These are phyloP conservation scores for Verasper variegatus DNA, from an alignment of 2,113 vertebrate species.

Conservation along the genomic window DNA sequence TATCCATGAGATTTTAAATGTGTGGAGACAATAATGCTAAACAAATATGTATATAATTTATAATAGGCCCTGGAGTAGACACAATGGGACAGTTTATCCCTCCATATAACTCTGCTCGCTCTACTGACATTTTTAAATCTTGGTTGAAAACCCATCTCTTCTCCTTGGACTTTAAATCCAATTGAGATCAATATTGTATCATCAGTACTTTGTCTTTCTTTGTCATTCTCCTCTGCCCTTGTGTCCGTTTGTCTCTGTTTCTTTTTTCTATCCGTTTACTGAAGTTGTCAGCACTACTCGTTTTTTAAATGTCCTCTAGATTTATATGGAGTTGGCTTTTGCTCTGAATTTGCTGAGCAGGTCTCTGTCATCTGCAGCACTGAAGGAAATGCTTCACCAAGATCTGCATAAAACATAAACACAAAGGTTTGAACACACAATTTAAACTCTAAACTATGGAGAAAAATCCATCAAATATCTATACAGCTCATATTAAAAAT, in stretches of 20 bases:
- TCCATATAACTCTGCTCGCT: constrained; percentile 21
- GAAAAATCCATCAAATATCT: too few relatives aligned
- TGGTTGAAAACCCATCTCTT: constrained; percentile 36
- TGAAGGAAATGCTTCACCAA: background rate
- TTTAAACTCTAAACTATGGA: background rate
- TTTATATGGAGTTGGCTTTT: constrained; percentile 18
- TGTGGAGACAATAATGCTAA: too few relatives aligned
- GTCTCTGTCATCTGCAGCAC: background rate
- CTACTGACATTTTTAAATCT: constrained; percentile 50
- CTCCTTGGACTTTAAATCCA: constrained; percentile 58
- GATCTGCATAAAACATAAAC: background rate
- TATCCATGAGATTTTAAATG: too few relatives aligned
- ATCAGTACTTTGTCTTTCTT: constrained; percentile 31
- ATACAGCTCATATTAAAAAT: background rate
- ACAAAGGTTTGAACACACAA: background rate
- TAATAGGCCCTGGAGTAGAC: background rate
- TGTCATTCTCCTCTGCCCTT: constrained; percentile 21
- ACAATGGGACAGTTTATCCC: constrained; percentile 12
- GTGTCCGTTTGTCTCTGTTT: constrained; percentile 3
- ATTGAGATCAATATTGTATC: constrained; percentile 51
- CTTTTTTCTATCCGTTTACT: constrained; percentile 9
- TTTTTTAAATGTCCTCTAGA: constrained; percentile 1
- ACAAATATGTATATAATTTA: too few relatives aligned
- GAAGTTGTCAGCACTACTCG: constrained; percentile 7
- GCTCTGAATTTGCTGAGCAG: background rate